Conservation (phyloP, 2,888 invertebrate genomes). For the Achlya flavicornis region DNA sequence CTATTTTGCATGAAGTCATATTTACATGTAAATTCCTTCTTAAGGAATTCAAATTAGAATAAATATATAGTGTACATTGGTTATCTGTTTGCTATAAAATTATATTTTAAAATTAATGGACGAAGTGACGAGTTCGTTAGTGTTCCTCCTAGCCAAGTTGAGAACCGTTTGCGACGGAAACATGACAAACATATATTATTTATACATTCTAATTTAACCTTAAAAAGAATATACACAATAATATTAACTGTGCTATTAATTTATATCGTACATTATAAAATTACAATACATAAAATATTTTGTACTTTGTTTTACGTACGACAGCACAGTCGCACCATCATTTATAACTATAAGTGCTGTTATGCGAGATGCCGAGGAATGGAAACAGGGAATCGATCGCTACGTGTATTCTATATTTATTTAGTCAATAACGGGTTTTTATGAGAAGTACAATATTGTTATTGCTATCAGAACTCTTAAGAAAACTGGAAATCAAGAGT, state of each 20-base stretch:
- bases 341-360: constrained; percentile 61
- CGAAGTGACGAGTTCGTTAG: constrained; percentile 83
- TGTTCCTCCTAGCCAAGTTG: constrained; percentile 79
- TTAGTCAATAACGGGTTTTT: constrained; percentile 32
- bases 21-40: constrained; percentile 76
- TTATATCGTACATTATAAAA: constrained; percentile 79
- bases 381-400: constrained; percentile 10
- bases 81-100: constrained; percentile 77
- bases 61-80: constrained; percentile 69
- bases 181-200: constrained; percentile 73
- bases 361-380: constrained; percentile 50
- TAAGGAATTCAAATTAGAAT: constrained; percentile 73
- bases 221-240: constrained; percentile 77
- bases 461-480: constrained; percentile 43
- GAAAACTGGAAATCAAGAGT: constrained; percentile 17
- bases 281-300: constrained; percentile 83
- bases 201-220: constrained; percentile 71
- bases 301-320: constrained; percentile 81
- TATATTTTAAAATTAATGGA: constrained; percentile 83
- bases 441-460: constrained; percentile 83
- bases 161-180: constrained; percentile 82
- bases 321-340: constrained; percentile 68
- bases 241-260: constrained; percentile 74
- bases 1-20: constrained; percentile 71
- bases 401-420: constrained; percentile 33